These are phyloP conservation scores for Himalopsyche anomala DNA, from an alignment of 2,888 invertebrate species.

Conservation along the genomic window DNA sequence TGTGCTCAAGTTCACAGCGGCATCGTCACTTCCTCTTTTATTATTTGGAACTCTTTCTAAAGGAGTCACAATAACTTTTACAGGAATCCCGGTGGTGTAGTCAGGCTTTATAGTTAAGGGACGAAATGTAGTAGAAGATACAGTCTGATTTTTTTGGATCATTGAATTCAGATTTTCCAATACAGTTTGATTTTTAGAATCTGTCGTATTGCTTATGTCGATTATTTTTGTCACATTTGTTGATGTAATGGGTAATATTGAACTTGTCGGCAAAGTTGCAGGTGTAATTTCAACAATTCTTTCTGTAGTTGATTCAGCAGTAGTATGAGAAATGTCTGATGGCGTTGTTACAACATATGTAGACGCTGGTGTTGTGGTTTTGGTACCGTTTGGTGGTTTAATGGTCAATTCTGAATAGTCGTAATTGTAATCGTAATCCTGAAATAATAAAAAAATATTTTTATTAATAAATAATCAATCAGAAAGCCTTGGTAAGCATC, in stretches of 20 bases:
- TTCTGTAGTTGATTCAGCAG: slow-evolving; percentile 58
- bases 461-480: no score
- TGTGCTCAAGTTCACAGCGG: slow-evolving; percentile 34
- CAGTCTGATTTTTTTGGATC: neutral
- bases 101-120: slow-evolving; percentile 11
- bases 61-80: slow-evolving; percentile 61
- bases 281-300: slow-evolving; percentile 63
- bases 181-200: no score
- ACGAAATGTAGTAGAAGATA: neutral
- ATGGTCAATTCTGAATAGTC: slow-evolving; percentile 85
- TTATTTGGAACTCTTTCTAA: slow-evolving; percentile 56
- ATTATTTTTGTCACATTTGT: neutral
- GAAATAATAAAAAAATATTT: slow-evolving; percentile 63
- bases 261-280: slow-evolving; percentile 5
- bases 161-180: neutral
- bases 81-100: slow-evolving; percentile 58
- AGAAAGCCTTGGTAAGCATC: no score
- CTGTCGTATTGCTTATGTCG: neutral
- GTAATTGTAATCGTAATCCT: slow-evolving; percentile 86
- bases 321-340: neutral
- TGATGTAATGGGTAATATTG: neutral
- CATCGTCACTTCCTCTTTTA: slow-evolving; percentile 40
- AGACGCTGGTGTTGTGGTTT: slow-evolving; percentile 47
- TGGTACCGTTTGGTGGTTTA: slow-evolving; percentile 77
- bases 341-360: slow-evolving; percentile 41